Conservation (phyloP, 2,113 vertebrate species). For the Rhabdomys dilectus region DNA sequence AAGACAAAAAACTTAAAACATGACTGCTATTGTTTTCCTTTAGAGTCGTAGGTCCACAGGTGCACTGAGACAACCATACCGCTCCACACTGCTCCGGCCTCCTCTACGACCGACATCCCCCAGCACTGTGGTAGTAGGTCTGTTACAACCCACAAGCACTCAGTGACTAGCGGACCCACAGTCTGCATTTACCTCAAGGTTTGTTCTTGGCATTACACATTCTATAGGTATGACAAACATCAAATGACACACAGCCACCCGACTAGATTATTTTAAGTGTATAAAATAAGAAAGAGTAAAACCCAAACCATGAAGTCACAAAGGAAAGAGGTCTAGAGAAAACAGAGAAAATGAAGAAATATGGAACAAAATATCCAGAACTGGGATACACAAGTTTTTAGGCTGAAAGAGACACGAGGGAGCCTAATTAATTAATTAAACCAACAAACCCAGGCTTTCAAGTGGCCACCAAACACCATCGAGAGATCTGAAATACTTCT, state of each 20-base stretch:
- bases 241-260: not conserved
- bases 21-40: not conserved
- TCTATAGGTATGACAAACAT: not conserved
- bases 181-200: not conserved
- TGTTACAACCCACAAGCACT: rapidly evolving
- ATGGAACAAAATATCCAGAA: not conserved
- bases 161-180: not conserved
- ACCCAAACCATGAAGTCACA: not conserved
- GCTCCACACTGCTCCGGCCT: no score
- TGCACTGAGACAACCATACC: no score
- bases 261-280: not conserved
- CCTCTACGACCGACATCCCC: not conserved
- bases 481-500: not conserved
- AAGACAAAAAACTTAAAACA: not conserved
- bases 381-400: not conserved
- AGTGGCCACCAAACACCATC: not conserved
- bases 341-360: not conserved
- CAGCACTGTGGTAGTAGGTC: rapidly evolving
- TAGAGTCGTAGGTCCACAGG: not conserved
- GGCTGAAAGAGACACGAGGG: not conserved
- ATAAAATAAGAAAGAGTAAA: not conserved
- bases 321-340: not conserved
- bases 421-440: not conserved
- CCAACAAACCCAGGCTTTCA: not conserved
- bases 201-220: not conserved